Evolutionary conservation across 2,888 invertebrate genomes (phyloP), one percentile per base, ranked within the genome.

Genomic region (Coronaproctus castanopsis): DNA sequence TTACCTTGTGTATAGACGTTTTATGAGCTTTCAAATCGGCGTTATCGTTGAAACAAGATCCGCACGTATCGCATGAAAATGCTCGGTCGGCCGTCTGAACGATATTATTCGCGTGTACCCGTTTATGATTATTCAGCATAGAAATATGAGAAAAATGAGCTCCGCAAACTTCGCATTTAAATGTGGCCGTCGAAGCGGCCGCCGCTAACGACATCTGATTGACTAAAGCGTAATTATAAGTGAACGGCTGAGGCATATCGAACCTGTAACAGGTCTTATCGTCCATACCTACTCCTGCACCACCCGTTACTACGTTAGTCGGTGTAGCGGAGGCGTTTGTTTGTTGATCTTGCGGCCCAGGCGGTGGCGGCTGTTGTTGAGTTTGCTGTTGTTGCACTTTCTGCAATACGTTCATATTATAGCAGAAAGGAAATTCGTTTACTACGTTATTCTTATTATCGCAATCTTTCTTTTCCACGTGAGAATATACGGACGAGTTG

Each of bases 81-180:
- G 71, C 70, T 62, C 73, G 71, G 48, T 72, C 71, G 21, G 62
- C 61, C 24, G 63, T 58, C 55, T 62, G 62, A 23, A 58, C 60
- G 21, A 62, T 59, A 52, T 65, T 65, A 18, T 57, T 66, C 5
- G 36, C 36, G 62, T 87, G 87, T 68, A 85, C 82, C 65, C 87
- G 79, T 74, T 88, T 89, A 71, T 88, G 88, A 68, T 88, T 86
- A 73, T 86, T 87, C n/a, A 88, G 73, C 61, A 87, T 71, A 54
- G 85, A 80, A 64, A 87, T 76, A 69, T 88, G 87, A 1, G 85
- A 84, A 71, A 88, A 89, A 77, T 87, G 87, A 62, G 87, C 75
- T 53, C 87, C 87, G 69, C 88, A 88, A 8, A 87, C 83, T 71
- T 89, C 88, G 72, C 88, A 88, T 73, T 88, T 89, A 71, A 87